Evolutionary conservation across 2,888 invertebrate species (phyloP).

Genomic region (Coenonympha arcania): DNA sequence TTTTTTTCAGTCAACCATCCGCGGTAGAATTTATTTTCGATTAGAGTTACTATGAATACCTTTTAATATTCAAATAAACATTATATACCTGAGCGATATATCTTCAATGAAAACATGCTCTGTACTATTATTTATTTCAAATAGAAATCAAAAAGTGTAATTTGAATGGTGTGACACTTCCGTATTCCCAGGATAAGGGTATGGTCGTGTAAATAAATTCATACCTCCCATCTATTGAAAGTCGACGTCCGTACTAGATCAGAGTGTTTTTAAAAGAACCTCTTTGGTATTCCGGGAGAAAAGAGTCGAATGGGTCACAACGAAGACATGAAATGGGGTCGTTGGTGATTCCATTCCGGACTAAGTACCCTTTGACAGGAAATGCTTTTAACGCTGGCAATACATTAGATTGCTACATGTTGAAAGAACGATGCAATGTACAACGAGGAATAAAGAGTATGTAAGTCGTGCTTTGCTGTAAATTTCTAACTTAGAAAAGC

Average conservation of each 20-base stretch:
- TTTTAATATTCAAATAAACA: no score
- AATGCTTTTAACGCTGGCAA: slow-evolving; percentile 26
- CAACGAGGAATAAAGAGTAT: no score
- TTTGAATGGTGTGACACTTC: slow-evolving; percentile 59
- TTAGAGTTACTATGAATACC: no score
- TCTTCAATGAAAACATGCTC: slow-evolving; percentile 55
- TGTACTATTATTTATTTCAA: no score
- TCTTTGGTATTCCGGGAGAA: slow-evolving; percentile 42
- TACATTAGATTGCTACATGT: slow-evolving; percentile 17
- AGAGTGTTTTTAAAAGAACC: slow-evolving; percentile 54
- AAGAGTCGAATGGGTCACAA: slow-evolving; percentile 38
- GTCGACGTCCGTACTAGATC: slow-evolving; percentile 34
- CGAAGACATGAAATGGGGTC: slow-evolving; percentile 30
- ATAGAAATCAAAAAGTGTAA: slow-evolving; percentile 48
- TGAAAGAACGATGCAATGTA: slow-evolving; percentile 13
- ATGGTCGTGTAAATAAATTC: slow-evolving; percentile 52
- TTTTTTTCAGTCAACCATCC: no score
- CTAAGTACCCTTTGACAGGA: slow-evolving; percentile 28
- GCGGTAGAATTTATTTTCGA: no score
- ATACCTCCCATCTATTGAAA: slow-evolving; percentile 58
- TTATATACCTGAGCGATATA: no score
- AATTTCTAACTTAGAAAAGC: no score
- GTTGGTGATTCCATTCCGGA: slow-evolving; percentile 27
- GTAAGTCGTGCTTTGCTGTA: no score
- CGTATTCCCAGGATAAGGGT: slow-evolving; percentile 33